phyloP scores from a whole-genome alignment of 2,888 invertebrate species.

The Erynnis tages region DNA sequence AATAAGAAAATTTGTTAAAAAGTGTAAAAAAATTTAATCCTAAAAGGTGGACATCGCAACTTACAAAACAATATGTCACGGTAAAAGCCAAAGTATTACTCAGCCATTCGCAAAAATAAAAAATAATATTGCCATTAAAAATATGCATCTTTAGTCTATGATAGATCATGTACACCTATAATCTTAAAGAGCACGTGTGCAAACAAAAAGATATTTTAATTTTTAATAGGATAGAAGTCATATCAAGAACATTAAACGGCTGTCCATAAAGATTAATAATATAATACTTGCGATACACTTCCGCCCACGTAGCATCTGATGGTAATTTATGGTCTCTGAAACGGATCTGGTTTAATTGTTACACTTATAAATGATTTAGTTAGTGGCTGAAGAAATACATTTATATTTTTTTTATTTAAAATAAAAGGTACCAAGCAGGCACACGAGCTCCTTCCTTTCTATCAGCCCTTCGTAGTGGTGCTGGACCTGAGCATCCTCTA shows the following conservation, averaged over 20 bases:
- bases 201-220: constrained; percentile 28
- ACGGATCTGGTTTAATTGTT: constrained; percentile 25
- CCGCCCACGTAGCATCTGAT: constrained; percentile 16
- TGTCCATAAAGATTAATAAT: constrained; percentile 28
- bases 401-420: too few relatives aligned
- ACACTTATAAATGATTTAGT: constrained; percentile 20
- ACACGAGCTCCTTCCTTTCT: too few relatives aligned
- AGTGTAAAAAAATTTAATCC: too few relatives aligned
- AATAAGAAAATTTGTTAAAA: too few relatives aligned
- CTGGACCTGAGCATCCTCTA: too few relatives aligned
- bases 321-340: constrained; percentile 24
- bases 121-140: too few relatives aligned
- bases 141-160: constrained; percentile 34
- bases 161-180: constrained; percentile 8
- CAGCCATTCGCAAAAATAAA: too few relatives aligned
- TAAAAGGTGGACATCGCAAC: too few relatives aligned
- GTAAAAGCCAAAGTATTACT: too few relatives aligned
- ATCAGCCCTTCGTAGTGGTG: too few relatives aligned
- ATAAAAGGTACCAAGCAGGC: too few relatives aligned
- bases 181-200: constrained; percentile 19
- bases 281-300: constrained; percentile 25
- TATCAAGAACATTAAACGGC: constrained; percentile 25
- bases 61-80: too few relatives aligned
- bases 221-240: constrained; percentile 27
- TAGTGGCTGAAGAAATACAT: constrained; percentile 14